Conservation (phyloP, 35 echinoderm and acorn worm genomes). For the Heliocidaris tuberculata region DNA sequence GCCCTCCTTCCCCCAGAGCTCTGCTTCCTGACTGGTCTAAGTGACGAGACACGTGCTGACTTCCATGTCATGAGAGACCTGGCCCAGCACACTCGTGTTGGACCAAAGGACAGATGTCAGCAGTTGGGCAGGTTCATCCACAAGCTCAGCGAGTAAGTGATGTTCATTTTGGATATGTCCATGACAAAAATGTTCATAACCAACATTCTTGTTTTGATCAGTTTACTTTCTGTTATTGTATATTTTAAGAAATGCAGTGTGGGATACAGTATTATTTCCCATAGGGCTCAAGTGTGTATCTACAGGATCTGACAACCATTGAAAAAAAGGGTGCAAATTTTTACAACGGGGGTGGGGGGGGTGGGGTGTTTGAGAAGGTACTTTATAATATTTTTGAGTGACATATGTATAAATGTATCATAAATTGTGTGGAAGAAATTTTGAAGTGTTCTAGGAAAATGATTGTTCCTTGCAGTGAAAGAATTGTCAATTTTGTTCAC, state of each 20-base stretch:
- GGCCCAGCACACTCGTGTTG: constrained; percentile 71
- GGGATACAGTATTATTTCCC: too few relatives aligned
- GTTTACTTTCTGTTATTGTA: too few relatives aligned
- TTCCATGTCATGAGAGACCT: constrained; percentile 92
- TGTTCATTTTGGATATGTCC: too few relatives aligned
- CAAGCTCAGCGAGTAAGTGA: constrained; percentile 56
- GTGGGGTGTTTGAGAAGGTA: not conserved
- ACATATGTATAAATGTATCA: not conserved
- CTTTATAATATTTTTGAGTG: not conserved
- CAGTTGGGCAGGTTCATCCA: constrained; percentile 54
- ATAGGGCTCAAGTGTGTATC: not conserved
- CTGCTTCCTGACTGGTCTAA: constrained; percentile 82
- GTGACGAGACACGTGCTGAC: constrained; percentile 72
- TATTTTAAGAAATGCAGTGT: not conserved
- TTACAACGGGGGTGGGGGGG: too few relatives aligned
- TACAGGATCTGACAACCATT: not conserved
- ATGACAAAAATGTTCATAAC: too few relatives aligned
- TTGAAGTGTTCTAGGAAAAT: not conserved
- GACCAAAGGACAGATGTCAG: constrained; percentile 51
- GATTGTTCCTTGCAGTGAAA: too few relatives aligned
- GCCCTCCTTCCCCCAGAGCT: constrained; percentile 78
- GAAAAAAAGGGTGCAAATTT: not conserved
- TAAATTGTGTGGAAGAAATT: not conserved
- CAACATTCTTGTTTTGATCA: too few relatives aligned
- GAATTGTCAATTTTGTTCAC: too few relatives aligned